Conservation (phyloP, 2,113 vertebrate genomes). For the Okapia johnstoni region DNA sequence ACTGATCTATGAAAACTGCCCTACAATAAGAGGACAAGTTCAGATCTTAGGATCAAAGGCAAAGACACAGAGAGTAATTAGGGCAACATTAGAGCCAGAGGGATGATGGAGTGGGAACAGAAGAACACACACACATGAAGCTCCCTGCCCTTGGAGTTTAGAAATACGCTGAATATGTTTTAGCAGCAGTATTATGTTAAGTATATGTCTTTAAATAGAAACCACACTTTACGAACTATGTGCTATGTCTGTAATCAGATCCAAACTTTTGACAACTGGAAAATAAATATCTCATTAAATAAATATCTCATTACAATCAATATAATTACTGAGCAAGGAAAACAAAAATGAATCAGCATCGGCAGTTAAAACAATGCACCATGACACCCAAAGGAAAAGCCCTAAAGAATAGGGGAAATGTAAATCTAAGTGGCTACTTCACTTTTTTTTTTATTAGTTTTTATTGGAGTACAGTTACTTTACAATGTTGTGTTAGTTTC, state of each 20-base stretch:
- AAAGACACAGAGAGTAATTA: not conserved
- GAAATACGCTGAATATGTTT: not conserved
- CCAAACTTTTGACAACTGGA: not conserved
- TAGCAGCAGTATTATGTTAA: not conserved
- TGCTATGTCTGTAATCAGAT: not conserved
- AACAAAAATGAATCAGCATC: not conserved
- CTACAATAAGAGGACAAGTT: not conserved
- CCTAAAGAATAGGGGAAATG: not conserved
- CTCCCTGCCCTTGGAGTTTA: slow-evolving; percentile 24
- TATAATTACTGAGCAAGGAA: not conserved
- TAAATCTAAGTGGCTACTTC: not conserved
- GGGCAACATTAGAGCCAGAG: not conserved
- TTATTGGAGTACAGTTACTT: not conserved
- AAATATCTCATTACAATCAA: not conserved
- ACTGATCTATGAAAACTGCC: not conserved
- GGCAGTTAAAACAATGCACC: not conserved
- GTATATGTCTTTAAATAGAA: slow-evolving; percentile 51
- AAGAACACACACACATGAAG: not conserved
- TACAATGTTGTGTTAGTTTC: not conserved
- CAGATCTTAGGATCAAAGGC: not conserved
- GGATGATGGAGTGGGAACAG: not conserved
- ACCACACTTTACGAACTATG: not conserved
- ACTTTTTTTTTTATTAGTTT: not conserved
- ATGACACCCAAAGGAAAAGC: not conserved
- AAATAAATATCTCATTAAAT: slow-evolving; percentile 31